Evolutionary conservation across 23 tunicate species (phyloP), one percentile per base, ranked within the genome.

Genomic region (Phallusia fumigata): DNA sequence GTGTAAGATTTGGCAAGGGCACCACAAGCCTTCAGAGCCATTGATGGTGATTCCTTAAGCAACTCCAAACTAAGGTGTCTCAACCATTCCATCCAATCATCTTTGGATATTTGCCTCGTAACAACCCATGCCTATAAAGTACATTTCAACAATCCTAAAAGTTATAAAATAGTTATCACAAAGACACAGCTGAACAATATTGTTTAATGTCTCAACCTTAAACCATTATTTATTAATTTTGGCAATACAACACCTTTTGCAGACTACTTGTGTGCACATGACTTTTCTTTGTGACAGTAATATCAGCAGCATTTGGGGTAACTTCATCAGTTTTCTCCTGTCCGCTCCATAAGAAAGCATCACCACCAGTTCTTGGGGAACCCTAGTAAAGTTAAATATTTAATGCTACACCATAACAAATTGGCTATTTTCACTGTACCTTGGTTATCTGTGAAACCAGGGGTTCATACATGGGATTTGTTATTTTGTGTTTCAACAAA

Each of bases 21-120:
- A 31, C 91, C 95, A 69, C 98, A 94, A 44, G 98, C 90, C 86
- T 89, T 89, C 64, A 94, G 52, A 22, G 98, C 94, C 35, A 86
- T 64, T 21, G 98, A 94, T 11, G 98, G 98, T 26, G 98, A 94
- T 75, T 89, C 90, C 34, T 94, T 89, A 53, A 89, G 82, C 74
- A 94, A 80, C 50, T 83, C 91, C 32, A 87, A 83, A 69, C 90
- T 94, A 31, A 89, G 83, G 34, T 86, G 83, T 32, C 90, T 77
- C 36, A 94, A 50, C 98, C 98, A 94, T 80, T 86, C 88, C 49
- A 86, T 33, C 98, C 98, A 94, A 74, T 94, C 98, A 65, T 94
- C 98, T 76, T 89, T 94, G 32, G 94, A 94, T n/a, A 93, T 84
- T n/a, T 80, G 84, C 33, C 93, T 45, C 22, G 81, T 73, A 18